Evolutionary conservation across 2,888 invertebrate species (phyloP), one percentile per base, ranked within the genome.

Genomic region (Leptarthrus brevirostris): DNA sequence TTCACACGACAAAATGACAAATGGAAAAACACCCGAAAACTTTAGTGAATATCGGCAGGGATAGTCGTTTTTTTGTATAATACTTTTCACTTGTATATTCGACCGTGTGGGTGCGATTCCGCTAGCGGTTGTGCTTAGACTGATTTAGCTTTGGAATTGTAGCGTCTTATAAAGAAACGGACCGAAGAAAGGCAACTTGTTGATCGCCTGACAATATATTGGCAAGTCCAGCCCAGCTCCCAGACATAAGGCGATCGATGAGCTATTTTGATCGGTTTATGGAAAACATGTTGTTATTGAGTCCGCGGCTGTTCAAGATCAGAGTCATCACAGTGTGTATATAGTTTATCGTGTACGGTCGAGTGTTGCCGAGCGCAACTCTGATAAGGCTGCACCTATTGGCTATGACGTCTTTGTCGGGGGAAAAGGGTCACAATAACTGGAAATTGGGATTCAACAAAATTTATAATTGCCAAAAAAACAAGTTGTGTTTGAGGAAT

Each of bases 261-360:
- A 49, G 14, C 49, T 44, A 64, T 54, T 54, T 54, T 54, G 24
- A 54, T 64, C 20, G 24, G 24, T 18, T 47, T 64, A 14, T 64
- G 14, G 47, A 40, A 64, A 64, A 64, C 64, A 64, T 64, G 64
- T 64, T 64, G 64, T 64, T 64, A 44, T 64, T 64, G 20, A 64
- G 47, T 26, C 26, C 64, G 26, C 14, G 64, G 24, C 44, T 64
- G 64, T 44, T 64, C 64, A 64, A 64, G 64, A 64, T 64, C 64
- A 64, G 64, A 64, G 36, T 16, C 40, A 40, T 30, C 40, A 40
- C n/a, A 6, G n/a, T 40, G 12, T 40, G 12, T 40, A 6, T 40
- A n/a, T n/a, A 6, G 8, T 30, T 6, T 12, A 40, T 12, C 6
- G n/a, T 40, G 40, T 40, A n/a, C 3, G 40, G 3, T 3, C 12